phyloP scores from a whole-genome alignment of 2,113 vertebrate genomes.

The Tylochromis polylepis region DNA sequence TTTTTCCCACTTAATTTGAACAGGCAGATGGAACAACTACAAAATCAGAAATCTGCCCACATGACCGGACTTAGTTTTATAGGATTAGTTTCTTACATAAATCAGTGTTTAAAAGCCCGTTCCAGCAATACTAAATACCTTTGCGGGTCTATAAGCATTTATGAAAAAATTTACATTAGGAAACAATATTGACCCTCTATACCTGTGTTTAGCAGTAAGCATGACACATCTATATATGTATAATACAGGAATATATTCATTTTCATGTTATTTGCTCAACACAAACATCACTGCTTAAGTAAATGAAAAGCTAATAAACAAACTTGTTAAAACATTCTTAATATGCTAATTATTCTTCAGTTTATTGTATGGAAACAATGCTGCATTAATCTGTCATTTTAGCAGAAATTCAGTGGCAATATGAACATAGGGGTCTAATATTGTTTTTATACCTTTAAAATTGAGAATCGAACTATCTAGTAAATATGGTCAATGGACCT shows the following conservation, averaged over 20 bases:
- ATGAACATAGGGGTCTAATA: not conserved
- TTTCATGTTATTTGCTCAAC: not conserved
- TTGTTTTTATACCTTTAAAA: not conserved
- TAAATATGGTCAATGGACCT: not conserved
- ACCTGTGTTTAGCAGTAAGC: not conserved
- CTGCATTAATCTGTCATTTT: not conserved
- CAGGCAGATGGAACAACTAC: not conserved
- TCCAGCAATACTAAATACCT: not conserved
- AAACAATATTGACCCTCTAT: not conserved
- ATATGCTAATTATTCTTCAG: not conserved
- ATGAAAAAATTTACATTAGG: not conserved
- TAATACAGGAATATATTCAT: not conserved
- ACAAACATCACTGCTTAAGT: not conserved
- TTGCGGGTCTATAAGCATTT: not conserved
- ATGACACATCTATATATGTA: not conserved
- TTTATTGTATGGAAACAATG: not conserved
- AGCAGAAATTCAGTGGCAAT: not conserved
- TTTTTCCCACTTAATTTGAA: not conserved
- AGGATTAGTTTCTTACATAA: conserved; percentile 31
- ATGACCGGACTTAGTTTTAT: not conserved
- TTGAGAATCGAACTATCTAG: not conserved
- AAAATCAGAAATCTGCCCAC: not conserved
- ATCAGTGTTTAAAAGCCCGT: not conserved
- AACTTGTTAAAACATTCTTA: not conserved
- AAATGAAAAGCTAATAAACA: not conserved